A percentile compares a stretch with the other conserved stretches of the same genome.
phyloP scores from a whole-genome alignment of 2,797 vertebrate genomes.

The Eulemur albifrons region DNA sequence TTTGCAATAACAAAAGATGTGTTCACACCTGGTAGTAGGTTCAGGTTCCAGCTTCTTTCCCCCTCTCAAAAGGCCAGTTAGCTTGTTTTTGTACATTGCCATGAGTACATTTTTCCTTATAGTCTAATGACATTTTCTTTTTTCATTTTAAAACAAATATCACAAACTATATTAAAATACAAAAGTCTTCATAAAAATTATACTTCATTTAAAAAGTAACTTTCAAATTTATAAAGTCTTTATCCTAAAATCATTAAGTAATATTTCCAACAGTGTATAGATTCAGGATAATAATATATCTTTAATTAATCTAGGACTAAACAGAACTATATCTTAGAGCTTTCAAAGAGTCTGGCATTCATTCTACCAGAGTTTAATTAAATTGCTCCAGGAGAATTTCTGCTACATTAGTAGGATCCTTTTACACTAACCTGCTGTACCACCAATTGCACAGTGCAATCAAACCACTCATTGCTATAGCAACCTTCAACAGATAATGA shows the following conservation, averaged over 20 bases:
- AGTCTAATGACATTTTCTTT: background rate
- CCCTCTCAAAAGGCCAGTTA: background rate
- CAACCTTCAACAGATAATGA: constrained; percentile 28
- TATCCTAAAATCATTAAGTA: constrained; percentile 31
- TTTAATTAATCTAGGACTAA: constrained; percentile 9
- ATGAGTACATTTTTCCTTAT: background rate
- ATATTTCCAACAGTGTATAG: background rate
- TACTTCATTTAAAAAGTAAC: constrained; percentile 5
- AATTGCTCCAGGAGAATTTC: constrained; percentile 66
- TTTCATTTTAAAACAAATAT: background rate
- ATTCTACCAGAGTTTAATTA: constrained; percentile 69
- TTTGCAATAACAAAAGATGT: background rate
- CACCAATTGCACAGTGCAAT: constrained; percentile 44
- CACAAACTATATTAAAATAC: background rate
- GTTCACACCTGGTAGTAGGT: background rate
- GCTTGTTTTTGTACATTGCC: background rate
- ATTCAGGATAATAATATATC: background rate
- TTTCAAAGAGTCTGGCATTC: constrained; percentile 54
- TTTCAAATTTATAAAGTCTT: background rate
- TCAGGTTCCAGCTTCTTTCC: background rate
- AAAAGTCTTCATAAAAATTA: background rate
- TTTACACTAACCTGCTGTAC: constrained; percentile 61
- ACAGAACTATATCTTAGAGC: background rate
- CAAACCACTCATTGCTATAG: constrained; percentile 65
- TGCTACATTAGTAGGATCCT: constrained; percentile 61